Base-by-base conservation (phyloP, 2,888 invertebrate genomes). In the Drosophila meridionalis region DNA sequence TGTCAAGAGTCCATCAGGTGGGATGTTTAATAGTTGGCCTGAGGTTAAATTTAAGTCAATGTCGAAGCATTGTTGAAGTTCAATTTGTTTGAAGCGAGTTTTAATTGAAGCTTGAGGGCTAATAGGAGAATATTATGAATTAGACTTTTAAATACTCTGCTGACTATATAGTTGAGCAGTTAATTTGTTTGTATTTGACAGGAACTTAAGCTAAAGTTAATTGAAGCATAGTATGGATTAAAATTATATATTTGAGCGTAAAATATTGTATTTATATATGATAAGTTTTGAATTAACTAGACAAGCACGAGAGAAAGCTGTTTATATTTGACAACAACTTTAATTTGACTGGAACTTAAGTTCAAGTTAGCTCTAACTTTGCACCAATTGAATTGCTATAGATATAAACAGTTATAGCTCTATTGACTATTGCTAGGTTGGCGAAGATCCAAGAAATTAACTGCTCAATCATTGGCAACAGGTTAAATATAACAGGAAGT, bases 61-160 rank as follows among this genome's bases (percentile, higher is more conserved):
- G 6, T 26, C 26, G 26, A 26, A 26, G 14, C 26, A 9, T 1
- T 8, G 30, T 4, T 4, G 4, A 4, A 14, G 0, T 32, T 50
- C 7, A 14, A 48, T 48, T 26, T 12, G 9, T 20, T 47, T 20
- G 20, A 20, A 20, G 20, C 20, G 20, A 20, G 20, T 20, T 20
- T 20, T 20, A 20, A 20, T 20, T 20, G 20, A 20, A 20, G 20
- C 20, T 20, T 20, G 20, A 20, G 36, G 36, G 3, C 14, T 12
- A 40, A 40, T 4, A n/a, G 7, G 2, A 40, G 14, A n/a, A 7
- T 3, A 3, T 42, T n/a, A 7, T 42, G n/a, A 42, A 42, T 8
- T n/a, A 3, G n/a, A 42, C 0, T 7, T 42, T 42, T 0, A 42
- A n/a, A n/a, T n/a, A n/a, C n/a, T 0, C 3, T 4, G 4, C 9